Evolutionary conservation across 2,797 vertebrate genomes (phyloP).

Genomic region (Gallinago stenura): DNA sequence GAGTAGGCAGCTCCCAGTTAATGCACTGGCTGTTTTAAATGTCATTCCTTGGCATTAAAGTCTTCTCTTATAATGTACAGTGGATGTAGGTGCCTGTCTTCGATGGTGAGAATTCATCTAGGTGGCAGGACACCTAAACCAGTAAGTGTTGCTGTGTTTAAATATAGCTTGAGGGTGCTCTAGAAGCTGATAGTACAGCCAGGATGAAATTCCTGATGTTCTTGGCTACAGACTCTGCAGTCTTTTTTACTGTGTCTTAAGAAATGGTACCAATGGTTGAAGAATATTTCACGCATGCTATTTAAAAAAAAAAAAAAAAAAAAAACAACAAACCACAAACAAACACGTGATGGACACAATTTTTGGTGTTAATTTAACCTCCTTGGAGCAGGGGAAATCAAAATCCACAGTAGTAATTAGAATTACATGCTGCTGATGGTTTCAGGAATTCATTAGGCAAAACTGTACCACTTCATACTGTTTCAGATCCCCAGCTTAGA

Average conservation of each 20-base stretch:
- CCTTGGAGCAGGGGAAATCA: not conserved
- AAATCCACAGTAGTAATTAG: not conserved
- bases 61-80: not conserved
- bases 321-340: no score
- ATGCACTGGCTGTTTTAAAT: constrained; percentile 55
- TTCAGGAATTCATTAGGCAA: not conserved
- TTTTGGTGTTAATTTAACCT: not conserved
- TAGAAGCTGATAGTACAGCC: not conserved
- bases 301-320: not conserved
- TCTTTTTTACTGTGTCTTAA: not conserved
- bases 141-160: not conserved
- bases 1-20: constrained; percentile 38
- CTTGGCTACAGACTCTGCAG: not conserved
- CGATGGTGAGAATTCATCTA: not conserved
- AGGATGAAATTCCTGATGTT: not conserved
- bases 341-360: fast-evolving
- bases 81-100: not conserved
- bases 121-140: not conserved
- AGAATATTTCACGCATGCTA: not conserved
- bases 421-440: not conserved
- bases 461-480: not conserved
- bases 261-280: not conserved
- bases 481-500: not conserved
- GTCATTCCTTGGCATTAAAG: not conserved
- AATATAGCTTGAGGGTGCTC: not conserved